Conservation (phyloP, 2,797 vertebrate species). For the Trichosurus vulpecula region DNA sequence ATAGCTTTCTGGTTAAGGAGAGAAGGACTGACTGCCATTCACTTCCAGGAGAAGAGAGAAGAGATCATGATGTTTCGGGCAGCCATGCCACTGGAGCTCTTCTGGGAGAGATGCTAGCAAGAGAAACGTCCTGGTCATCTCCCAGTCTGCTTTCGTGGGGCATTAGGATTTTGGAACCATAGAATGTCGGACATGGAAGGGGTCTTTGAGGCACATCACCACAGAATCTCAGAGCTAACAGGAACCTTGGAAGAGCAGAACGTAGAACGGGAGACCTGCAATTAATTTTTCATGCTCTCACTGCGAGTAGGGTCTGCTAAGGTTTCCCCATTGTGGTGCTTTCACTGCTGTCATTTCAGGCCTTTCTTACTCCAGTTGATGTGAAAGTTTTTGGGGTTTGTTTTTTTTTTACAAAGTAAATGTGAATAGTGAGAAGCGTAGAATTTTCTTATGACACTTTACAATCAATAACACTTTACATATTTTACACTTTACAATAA, state of each 20-base stretch:
- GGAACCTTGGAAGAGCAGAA: neutral
- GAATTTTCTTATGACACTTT: neutral
- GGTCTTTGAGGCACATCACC: neutral
- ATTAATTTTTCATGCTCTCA: neutral
- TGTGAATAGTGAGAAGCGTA: neutral
- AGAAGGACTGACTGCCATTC: rapidly evolving
- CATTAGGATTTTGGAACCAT: neutral
- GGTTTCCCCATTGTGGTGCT: neutral
- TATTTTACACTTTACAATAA: no score
- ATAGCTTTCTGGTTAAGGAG: neutral
- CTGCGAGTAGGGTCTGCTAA: neutral
- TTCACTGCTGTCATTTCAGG: neutral
- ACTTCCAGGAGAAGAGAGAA: constrained; percentile 27
- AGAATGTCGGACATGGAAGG: neutral
- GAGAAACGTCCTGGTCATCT: neutral
- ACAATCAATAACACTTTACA: no score
- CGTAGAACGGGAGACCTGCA: neutral
- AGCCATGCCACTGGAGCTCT: neutral
- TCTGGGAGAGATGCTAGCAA: neutral
- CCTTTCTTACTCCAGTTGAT: neutral
- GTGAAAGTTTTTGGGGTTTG: neutral
- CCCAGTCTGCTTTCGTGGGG: neutral
- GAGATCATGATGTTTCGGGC: neutral
- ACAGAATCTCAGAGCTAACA: neutral
- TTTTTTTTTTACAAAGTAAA: neutral